Evolutionary conservation across 2,113 vertebrate genomes (phyloP).

Genomic region (Illadopsis cleaveri): DNA sequence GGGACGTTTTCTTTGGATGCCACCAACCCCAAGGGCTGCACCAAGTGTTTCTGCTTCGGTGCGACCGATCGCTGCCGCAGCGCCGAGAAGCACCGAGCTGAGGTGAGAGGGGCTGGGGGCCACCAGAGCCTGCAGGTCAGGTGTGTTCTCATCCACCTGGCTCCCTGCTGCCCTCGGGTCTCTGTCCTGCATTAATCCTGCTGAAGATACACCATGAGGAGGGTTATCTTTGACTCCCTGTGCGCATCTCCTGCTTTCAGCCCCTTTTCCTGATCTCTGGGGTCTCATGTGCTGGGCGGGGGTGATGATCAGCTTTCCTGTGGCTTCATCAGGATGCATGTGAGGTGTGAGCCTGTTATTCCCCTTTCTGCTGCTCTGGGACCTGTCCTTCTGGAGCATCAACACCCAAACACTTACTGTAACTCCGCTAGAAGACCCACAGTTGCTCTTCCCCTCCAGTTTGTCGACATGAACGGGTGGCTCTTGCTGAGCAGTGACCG

Average conservation of each 20-base stretch:
- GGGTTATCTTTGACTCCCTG: neutral
- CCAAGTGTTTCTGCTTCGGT: constrained; percentile 96
- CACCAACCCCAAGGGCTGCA: constrained; percentile 94
- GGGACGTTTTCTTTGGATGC: constrained; percentile 92
- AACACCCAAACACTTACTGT: neutral
- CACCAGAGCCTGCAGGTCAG: neutral
- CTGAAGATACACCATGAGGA: neutral
- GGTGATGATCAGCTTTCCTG: neutral
- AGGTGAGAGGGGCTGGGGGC: constrained; percentile 72
- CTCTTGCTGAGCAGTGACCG: constrained; percentile 83
- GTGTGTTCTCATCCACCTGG: neutral
- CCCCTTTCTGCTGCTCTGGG: neutral
- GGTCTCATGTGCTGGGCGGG: neutral
- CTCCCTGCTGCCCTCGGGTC: neutral
- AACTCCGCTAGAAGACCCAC: neutral
- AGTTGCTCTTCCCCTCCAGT: constrained; percentile 64
- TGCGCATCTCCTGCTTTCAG: neutral
- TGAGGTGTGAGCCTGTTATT: neutral
- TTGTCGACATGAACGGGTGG: constrained; percentile 90
- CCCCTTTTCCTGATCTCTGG: neutral
- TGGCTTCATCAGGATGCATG: neutral
- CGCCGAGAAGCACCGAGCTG: constrained; percentile 75
- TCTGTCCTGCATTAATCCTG: neutral
- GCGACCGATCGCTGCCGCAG: constrained; percentile 91
- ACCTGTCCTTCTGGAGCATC: neutral